These are phyloP conservation scores for Psophia crepitans DNA, from an alignment of 2,113 vertebrate species.

Conservation along the genomic window DNA sequence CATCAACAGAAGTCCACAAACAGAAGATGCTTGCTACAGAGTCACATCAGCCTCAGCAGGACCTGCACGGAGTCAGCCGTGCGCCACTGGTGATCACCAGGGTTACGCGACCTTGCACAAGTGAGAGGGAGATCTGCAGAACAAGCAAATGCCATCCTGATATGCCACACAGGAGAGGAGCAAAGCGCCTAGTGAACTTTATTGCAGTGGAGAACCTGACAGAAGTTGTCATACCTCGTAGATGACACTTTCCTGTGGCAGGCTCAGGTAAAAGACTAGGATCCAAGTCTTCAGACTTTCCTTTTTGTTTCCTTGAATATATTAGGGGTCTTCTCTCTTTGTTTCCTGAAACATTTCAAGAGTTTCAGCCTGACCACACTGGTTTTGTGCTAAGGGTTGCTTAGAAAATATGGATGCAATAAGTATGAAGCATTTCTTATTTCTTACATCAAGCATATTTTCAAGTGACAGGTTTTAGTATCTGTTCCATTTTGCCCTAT, in stretches of 20 bases:
- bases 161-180: neutral
- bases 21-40: neutral
- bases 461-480: neutral
- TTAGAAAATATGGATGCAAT: neutral
- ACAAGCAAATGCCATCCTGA: neutral
- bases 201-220: neutral
- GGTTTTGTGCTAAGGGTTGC: neutral
- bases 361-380: neutral
- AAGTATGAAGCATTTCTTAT: neutral
- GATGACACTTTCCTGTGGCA: neutral
- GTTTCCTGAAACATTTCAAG: neutral
- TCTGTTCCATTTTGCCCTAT: neutral
- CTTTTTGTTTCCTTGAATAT: neutral
- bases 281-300: neutral
- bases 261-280: neutral
- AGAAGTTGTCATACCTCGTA: neutral
- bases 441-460: neutral
- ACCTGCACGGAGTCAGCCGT: neutral
- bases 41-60: neutral
- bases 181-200: neutral
- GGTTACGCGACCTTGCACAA: neutral
- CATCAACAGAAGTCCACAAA: neutral
- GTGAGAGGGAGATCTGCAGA: neutral
- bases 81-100: too few relatives aligned
- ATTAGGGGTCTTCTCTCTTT: neutral